phyloP scores from a whole-genome alignment of 2,797 vertebrate genomes.

The Syngnathus acus region DNA sequence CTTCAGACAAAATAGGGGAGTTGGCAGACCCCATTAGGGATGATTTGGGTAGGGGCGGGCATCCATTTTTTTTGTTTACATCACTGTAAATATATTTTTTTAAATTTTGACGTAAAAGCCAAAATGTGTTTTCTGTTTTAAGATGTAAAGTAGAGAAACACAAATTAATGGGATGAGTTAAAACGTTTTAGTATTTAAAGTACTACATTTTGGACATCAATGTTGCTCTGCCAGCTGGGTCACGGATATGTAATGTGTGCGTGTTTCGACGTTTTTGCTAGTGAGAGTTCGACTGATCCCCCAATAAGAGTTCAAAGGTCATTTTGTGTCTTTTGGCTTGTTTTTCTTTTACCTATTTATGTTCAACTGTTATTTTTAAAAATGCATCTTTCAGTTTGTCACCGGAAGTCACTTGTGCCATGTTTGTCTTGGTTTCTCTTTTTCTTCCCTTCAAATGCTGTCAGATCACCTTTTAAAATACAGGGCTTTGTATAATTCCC shows the following conservation, averaged over 20 bases:
- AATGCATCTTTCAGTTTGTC: background rate
- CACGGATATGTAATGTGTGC: conserved; percentile 26
- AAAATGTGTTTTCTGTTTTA: conserved; percentile 67
- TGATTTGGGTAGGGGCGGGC: conserved; percentile 20
- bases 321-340: conserved; percentile 6
- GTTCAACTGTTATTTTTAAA: conserved; percentile 17
- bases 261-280: conserved; percentile 14
- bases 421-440: conserved; percentile 6
- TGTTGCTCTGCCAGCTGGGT: conserved; percentile 65
- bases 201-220: conserved; percentile 39
- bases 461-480: conserved; percentile 13
- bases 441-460: conserved; percentile 2
- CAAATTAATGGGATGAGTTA: conserved; percentile 48
- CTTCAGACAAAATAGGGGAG: conserved; percentile 35
- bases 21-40: conserved; percentile 28
- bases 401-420: background rate
- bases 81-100: conserved; percentile 68
- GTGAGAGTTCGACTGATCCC: conserved; percentile 19
- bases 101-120: conserved; percentile 66
- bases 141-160: conserved; percentile 63
- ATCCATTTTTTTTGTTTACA: conserved; percentile 47
- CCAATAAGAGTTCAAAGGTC: conserved; percentile 26
- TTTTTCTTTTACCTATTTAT: conserved; percentile 35
- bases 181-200: conserved; percentile 42
- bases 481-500: conserved; percentile 34